Evolutionary conservation across 2,888 invertebrate genomes (phyloP).

Genomic region (Clusia tigrina): DNA sequence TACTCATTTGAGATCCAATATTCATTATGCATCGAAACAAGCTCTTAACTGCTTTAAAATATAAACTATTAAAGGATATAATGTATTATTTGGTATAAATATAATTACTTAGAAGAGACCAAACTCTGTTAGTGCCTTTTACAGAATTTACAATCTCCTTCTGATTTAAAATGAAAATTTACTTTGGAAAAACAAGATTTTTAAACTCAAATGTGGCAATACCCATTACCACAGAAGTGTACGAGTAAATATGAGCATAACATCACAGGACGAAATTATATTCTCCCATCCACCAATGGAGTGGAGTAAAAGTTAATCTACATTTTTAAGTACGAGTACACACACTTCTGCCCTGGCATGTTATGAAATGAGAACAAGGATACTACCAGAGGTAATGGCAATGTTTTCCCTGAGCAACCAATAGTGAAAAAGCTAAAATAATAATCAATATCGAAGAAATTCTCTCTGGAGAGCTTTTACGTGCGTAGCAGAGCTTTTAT

Average conservation of each 20-base stretch:
- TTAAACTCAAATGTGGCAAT: slow-evolving; percentile 5
- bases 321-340: slow-evolving; percentile 37
- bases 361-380: slow-evolving; percentile 34
- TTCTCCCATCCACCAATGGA: neutral
- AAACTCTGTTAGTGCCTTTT: too few species aligned
- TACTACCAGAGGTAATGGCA: slow-evolving; percentile 13
- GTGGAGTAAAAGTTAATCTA: slow-evolving; percentile 25
- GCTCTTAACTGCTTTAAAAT: too few species aligned
- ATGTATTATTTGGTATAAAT: too few species aligned
- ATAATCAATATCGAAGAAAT: slow-evolving; percentile 20
- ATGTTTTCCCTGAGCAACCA: neutral
- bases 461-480: slow-evolving; percentile 1
- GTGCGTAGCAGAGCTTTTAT: too few species aligned
- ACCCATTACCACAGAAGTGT: neutral
- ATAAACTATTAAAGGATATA: too few species aligned
- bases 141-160: too few species aligned
- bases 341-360: slow-evolving; percentile 41
- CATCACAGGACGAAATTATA: too few species aligned
- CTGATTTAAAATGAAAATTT: neutral
- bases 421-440: slow-evolving; percentile 26
- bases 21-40: too few species aligned
- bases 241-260: too few species aligned
- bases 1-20: too few species aligned
- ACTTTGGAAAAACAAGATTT: neutral
- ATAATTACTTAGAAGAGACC: too few species aligned